Conservation (phyloP, 2,113 vertebrate species). For the Hemichromis elongatus region DNA sequence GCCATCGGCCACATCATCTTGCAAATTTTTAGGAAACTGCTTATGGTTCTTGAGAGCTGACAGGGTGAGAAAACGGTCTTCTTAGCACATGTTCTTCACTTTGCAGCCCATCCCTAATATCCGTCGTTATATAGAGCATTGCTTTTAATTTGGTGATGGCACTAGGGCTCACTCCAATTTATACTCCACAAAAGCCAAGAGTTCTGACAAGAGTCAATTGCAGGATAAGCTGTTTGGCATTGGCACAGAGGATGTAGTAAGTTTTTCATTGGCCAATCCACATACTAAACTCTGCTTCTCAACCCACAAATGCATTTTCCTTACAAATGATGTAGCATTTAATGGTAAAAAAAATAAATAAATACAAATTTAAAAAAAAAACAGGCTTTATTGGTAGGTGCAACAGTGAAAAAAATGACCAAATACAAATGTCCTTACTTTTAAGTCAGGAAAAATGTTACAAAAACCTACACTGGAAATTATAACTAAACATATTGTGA, state of each 20-base stretch:
- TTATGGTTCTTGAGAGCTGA: background rate
- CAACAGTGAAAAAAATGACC: background rate
- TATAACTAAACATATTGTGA: no score
- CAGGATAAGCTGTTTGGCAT: background rate
- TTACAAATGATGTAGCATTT: background rate
- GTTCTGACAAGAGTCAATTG: background rate
- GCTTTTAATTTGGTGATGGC: background rate
- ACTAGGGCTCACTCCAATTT: background rate
- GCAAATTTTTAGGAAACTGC: background rate
- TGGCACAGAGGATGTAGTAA: background rate
- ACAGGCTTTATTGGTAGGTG: background rate
- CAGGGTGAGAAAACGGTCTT: background rate
- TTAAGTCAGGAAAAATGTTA: no score
- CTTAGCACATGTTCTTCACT: background rate
- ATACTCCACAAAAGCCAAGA: background rate
- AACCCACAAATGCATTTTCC: background rate
- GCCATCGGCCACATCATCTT: background rate
- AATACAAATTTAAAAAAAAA: background rate
- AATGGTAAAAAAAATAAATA: background rate
- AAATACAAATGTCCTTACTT: background rate
- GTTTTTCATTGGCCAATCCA: background rate
- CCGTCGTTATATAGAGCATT: background rate
- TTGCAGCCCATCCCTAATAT: background rate
- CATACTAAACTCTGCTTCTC: background rate
- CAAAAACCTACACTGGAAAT: no score